Conservation (phyloP, 2,113 vertebrate species). For the Ictalurus furcatus region DNA sequence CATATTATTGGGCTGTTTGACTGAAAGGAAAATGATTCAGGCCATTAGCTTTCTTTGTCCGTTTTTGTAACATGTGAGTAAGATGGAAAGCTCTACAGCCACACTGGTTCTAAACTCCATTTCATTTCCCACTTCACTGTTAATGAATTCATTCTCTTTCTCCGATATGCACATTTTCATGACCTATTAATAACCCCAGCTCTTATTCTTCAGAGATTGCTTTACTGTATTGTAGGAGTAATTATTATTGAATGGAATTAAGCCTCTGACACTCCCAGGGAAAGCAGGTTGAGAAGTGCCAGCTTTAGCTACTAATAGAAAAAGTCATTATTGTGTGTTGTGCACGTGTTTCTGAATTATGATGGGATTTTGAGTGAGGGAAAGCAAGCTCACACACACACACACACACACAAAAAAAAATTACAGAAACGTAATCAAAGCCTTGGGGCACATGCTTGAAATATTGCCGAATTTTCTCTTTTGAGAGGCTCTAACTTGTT, state of each 20-base stretch:
- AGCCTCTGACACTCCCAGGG: slow-evolving; percentile 44
- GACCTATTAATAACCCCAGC: slow-evolving; percentile 60
- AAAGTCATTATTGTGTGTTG: slow-evolving; percentile 24
- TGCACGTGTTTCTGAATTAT: slow-evolving; percentile 27
- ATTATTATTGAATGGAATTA: slow-evolving; percentile 57
- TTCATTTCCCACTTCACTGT: slow-evolving; percentile 65
- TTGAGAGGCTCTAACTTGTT: neutral
- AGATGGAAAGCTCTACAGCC: slow-evolving; percentile 56
- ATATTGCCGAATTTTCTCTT: neutral
- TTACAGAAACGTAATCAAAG: slow-evolving; percentile 11
- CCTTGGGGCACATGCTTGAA: neutral
- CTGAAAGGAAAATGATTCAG: slow-evolving; percentile 63
- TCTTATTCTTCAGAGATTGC: slow-evolving; percentile 46
- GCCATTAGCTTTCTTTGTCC: slow-evolving; percentile 52
- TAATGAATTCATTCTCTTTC: slow-evolving; percentile 77
- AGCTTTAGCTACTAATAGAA: slow-evolving; percentile 32
- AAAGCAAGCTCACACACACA: neutral
- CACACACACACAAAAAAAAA: neutral
- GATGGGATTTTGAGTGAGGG: slow-evolving; percentile 24
- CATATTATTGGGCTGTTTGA: neutral
- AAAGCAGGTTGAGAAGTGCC: slow-evolving; percentile 33
- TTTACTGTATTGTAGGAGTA: slow-evolving; percentile 52
- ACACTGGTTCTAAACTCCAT: slow-evolving; percentile 16
- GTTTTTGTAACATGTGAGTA: slow-evolving; percentile 63
- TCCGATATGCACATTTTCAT: slow-evolving; percentile 71